These are phyloP conservation scores for Hucho hucho DNA, from an alignment of 2,113 vertebrate genomes.

Conservation along the genomic window DNA sequence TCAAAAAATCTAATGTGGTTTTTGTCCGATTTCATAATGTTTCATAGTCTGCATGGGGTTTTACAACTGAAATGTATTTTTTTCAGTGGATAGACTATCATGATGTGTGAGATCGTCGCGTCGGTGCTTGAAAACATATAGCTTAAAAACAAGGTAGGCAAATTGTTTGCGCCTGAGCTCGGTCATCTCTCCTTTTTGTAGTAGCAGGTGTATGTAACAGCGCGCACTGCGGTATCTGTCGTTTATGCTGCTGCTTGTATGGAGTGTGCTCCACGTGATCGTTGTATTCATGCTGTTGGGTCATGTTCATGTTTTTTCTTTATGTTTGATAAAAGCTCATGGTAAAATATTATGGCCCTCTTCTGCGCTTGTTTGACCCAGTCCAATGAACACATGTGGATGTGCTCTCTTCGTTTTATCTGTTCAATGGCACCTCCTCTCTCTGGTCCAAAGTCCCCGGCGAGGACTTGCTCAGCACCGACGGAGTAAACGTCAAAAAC, in stretches of 20 bases:
- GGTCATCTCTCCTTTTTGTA: conserved; percentile 8
- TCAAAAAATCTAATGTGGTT: conserved; percentile 42
- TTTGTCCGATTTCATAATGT: conserved; percentile 37
- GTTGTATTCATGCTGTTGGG: conserved; percentile 48
- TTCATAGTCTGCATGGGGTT: conserved; percentile 28
- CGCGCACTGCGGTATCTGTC: conserved; percentile 7
- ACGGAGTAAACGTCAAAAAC: conserved; percentile 94
- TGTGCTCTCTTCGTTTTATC: conserved; percentile 76
- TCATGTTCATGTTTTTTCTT: conserved; percentile 28
- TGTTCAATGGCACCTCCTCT: conserved; percentile 96
- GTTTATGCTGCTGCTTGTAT: conserved; percentile 23
- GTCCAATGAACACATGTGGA: conserved; percentile 7
- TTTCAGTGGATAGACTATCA: conserved; percentile 24
- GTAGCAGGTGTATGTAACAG: conserved; percentile 10
- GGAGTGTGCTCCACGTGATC: conserved; percentile 30
- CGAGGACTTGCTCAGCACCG: conserved; percentile 92
- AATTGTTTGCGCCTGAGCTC: conserved; percentile 18
- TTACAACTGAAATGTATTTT: conserved; percentile 18
- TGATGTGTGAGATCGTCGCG: conserved; percentile 29
- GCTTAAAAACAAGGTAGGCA: conserved; percentile 32
- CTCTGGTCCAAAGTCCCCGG: conserved; percentile 92
- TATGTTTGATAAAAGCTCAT: conserved; percentile 20
- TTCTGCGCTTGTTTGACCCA: conserved; percentile 1
- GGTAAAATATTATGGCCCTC: conserved; percentile 35
- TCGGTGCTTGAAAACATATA: conserved; percentile 12